Conservation (phyloP, 2,113 vertebrate genomes). For the Brachyistius frenatus region DNA sequence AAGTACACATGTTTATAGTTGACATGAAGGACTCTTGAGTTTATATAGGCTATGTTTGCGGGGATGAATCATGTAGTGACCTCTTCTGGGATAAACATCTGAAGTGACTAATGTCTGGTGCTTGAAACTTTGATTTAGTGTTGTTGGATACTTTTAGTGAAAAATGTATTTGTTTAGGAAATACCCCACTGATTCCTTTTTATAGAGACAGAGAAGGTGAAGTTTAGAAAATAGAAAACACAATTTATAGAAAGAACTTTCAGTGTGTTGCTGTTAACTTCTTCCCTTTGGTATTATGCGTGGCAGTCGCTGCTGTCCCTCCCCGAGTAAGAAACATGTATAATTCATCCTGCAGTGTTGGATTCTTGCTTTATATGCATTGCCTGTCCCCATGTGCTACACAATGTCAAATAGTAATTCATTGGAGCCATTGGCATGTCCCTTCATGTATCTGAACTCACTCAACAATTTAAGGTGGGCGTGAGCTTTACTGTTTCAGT, state of each 20-base stretch:
- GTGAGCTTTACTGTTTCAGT: constrained; percentile 64
- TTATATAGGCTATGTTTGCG: constrained; percentile 3
- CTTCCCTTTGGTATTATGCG: background rate
- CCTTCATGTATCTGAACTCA: constrained; percentile 60
- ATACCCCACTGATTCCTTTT: background rate
- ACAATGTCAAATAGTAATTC: constrained; percentile 63
- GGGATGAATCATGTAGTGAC: constrained; percentile 37
- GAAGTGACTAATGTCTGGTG: background rate
- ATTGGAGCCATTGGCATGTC: constrained; percentile 62
- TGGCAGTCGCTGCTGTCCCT: background rate
- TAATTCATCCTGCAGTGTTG: constrained; percentile 1
- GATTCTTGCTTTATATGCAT: constrained; percentile 39
- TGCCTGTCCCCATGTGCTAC: constrained; percentile 63
- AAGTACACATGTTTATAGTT: constrained; percentile 36
- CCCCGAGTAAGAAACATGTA: background rate
- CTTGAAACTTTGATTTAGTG: too few relatives aligned
- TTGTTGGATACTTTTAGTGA: background rate
- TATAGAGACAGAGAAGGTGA: background rate
- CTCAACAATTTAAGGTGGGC: constrained; percentile 56
- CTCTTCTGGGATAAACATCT: constrained; percentile 26
- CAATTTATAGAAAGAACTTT: background rate
- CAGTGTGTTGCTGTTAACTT: constrained; percentile 11
- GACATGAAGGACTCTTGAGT: constrained; percentile 3
- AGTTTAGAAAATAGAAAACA: background rate
- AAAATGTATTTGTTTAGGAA: background rate